These are phyloP conservation scores for Lepus europaeus DNA, from an alignment of 2,113 vertebrate species.

Conservation along the genomic window DNA sequence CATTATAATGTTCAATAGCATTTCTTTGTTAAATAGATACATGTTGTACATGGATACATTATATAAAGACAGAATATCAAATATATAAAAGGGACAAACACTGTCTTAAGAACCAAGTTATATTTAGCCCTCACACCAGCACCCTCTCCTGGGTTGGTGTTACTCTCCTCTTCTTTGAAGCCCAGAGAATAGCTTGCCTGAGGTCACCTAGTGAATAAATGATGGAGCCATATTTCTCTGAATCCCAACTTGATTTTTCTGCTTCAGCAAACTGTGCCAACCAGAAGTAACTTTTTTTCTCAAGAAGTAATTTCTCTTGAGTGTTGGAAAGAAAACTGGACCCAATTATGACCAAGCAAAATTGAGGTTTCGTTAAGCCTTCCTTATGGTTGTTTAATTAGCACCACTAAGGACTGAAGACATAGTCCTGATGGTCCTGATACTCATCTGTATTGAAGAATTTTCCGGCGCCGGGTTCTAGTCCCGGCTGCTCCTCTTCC, in stretches of 20 bases:
- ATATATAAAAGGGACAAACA: neutral
- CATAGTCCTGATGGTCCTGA: neutral
- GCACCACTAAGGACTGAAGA: neutral
- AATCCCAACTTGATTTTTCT: slow-evolving; percentile 8
- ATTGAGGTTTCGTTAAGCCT: neutral
- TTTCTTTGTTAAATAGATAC: neutral
- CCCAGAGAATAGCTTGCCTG: neutral
- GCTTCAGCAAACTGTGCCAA: neutral
- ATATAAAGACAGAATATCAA: neutral
- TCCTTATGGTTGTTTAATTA: slow-evolving; percentile 40
- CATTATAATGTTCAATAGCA: neutral
- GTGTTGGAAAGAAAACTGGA: neutral
- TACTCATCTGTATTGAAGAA: neutral
- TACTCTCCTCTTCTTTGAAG: neutral
- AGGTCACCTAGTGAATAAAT: neutral
- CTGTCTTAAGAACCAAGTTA: neutral
- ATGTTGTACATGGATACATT: neutral
- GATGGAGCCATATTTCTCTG: neutral
- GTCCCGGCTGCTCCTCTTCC: too few species aligned
- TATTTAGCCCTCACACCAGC: neutral
- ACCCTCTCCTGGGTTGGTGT: neutral
- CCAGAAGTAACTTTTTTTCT: neutral
- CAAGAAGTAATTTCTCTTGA: neutral
- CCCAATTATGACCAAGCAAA: neutral
- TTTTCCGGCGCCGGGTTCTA: too few species aligned